A percentile compares a stretch with the other conserved stretches of the same genome.
Evolutionary conservation across 2,797 vertebrate genomes (phyloP).

Genomic region (Parotocinclus haroldoi): DNA sequence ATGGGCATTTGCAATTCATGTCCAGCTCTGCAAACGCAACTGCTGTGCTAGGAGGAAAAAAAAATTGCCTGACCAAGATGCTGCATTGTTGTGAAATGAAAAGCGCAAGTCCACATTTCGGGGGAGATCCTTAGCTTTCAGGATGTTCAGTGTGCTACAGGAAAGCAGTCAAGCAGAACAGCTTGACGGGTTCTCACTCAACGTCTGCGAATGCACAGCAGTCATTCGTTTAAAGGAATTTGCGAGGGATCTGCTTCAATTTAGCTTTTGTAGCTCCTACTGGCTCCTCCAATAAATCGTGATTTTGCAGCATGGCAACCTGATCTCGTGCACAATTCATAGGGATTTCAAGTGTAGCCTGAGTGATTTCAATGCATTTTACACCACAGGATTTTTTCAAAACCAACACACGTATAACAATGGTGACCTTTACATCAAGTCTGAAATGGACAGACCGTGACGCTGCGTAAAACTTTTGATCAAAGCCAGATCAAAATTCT

Average conservation of each 20-base stretch:
- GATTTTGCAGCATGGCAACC: too few species aligned
- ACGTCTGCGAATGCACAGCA: too few species aligned
- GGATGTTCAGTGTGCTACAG: slow-evolving; percentile 6
- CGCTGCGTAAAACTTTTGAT: too few species aligned
- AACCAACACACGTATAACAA: too few species aligned
- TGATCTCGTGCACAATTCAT: too few species aligned
- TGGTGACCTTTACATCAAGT: too few species aligned
- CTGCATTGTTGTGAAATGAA: slow-evolving; percentile 40
- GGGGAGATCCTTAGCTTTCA: slow-evolving; percentile 17
- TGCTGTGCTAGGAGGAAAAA: slow-evolving; percentile 13
- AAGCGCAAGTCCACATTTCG: background rate
- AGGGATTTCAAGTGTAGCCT: too few species aligned
- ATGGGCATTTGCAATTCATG: slow-evolving; percentile 34
- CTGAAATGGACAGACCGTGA: too few species aligned
- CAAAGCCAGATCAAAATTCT: too few species aligned
- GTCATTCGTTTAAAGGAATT: background rate
- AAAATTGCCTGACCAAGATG: slow-evolving; percentile 14
- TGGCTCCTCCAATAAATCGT: too few species aligned
- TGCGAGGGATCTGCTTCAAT: background rate
- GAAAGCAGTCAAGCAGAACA: slow-evolving; percentile 9
- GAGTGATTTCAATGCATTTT: too few species aligned
- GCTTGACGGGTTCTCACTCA: background rate
- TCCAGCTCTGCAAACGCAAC: background rate
- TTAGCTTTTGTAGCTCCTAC: background rate
- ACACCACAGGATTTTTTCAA: too few species aligned